Conservation (phyloP, 2,888 invertebrate species). For the Lissocephala sabroskyi region DNA sequence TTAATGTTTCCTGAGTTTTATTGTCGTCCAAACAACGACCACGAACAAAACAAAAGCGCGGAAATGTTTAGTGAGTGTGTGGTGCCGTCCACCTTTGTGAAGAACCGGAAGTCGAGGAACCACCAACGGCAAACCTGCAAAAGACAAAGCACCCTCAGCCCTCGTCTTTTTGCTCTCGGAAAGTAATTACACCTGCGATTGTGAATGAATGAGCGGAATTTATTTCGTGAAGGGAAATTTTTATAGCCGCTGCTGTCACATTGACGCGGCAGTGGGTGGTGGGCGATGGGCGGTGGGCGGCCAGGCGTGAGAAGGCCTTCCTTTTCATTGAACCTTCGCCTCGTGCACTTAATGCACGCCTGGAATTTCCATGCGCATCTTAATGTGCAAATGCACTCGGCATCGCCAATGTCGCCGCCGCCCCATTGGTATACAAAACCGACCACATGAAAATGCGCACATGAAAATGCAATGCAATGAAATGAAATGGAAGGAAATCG, state of each 20-base stretch:
- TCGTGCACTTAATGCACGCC: constrained; percentile 27
- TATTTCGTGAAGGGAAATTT: constrained; percentile 8
- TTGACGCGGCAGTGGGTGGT: constrained; percentile 4
- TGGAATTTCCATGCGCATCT: constrained; percentile 26
- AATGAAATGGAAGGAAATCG: constrained; percentile 21
- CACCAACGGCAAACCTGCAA: too few species aligned
- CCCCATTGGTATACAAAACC: too few species aligned
- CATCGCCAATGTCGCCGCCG: too few species aligned
- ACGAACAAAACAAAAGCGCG: constrained; percentile 41
- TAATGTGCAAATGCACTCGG: constrained; percentile 43
- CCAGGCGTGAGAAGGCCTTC: constrained; percentile 11
- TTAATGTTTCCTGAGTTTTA: constrained; percentile 65
- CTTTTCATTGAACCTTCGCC: too few species aligned
- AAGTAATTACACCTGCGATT: too few species aligned
- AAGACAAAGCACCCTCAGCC: too few species aligned
- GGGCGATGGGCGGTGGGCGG: constrained; percentile 10
- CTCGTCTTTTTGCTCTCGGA: too few species aligned
- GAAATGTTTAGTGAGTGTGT: constrained; percentile 41
- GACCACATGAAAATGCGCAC: constrained; percentile 17
- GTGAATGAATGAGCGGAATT: too few species aligned
- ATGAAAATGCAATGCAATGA: constrained; percentile 35
- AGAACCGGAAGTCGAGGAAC: too few species aligned
- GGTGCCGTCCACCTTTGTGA: constrained; percentile 1
- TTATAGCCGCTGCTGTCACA: constrained; percentile 16
- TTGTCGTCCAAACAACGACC: constrained; percentile 56